Conservation (phyloP, 1,140 invertebrate species). For the Drosophila novamexicana region DNA sequence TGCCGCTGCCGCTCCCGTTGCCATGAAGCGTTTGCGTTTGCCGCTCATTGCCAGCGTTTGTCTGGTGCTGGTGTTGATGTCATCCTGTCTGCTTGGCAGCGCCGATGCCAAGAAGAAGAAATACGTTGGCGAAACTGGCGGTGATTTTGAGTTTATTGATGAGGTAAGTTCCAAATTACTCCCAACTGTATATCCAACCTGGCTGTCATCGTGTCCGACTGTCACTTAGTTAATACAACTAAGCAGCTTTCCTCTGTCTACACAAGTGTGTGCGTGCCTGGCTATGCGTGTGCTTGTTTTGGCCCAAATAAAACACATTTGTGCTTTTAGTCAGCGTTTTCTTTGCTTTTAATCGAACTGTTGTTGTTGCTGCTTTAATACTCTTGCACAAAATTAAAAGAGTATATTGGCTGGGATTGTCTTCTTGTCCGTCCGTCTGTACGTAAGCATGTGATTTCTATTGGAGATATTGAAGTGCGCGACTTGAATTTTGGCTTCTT, state of each 20-base stretch:
- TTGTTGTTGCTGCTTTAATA: slow-evolving; percentile 38
- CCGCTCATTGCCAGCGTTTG: slow-evolving; percentile 77
- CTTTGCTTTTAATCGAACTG: background rate
- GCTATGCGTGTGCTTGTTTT: slow-evolving; percentile 8
- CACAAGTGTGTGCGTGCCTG: background rate
- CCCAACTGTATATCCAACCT: slow-evolving; percentile 15
- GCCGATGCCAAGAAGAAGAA: slow-evolving; percentile 82
- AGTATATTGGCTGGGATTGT: background rate
- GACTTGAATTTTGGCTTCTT: too few relatives aligned
- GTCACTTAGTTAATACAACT: slow-evolving; percentile 67
- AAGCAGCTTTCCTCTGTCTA: slow-evolving; percentile 44
- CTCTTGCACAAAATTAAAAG: background rate
- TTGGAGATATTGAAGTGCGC: too few relatives aligned
- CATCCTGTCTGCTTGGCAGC: slow-evolving; percentile 72
- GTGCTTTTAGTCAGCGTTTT: slow-evolving; percentile 37
- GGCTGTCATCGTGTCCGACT: slow-evolving; percentile 45
- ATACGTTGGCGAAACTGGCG: slow-evolving; percentile 82
- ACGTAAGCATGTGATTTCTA: too few relatives aligned
- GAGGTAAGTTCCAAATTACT: slow-evolving; percentile 82
- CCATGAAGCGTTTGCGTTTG: slow-evolving; percentile 75
- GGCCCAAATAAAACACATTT: slow-evolving; percentile 35
- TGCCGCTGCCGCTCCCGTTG: slow-evolving; percentile 18
- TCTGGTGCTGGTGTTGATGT: slow-evolving; percentile 82
- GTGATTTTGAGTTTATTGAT: slow-evolving; percentile 84
- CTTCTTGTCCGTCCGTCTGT: too few relatives aligned